A percentile compares a stretch with the other conserved stretches of the same genome.
These are phyloP conservation scores for Stercorarius parasiticus DNA, from an alignment of 2,113 vertebrate genomes.

Conservation along the genomic window DNA sequence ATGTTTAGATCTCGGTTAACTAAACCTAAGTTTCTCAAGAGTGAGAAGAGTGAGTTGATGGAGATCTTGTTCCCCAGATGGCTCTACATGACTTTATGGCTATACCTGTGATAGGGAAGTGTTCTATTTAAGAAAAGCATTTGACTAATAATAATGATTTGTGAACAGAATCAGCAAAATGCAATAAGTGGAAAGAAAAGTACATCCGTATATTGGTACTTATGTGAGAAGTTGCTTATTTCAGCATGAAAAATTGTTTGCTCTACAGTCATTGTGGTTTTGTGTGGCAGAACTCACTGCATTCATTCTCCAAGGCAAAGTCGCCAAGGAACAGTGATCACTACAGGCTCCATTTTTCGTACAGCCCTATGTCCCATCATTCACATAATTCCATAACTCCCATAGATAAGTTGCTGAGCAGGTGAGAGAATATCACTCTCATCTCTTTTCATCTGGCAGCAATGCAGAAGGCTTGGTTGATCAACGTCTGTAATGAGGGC, in stretches of 20 bases:
- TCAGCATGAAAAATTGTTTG: not conserved
- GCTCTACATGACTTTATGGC: not conserved
- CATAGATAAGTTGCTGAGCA: not conserved
- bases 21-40: not conserved
- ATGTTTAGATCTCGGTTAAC: not conserved
- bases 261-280: not conserved
- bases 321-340: not conserved
- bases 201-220: not conserved
- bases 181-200: not conserved
- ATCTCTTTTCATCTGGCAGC: not conserved
- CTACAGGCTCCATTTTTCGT: not conserved
- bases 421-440: not conserved
- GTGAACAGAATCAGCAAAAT: not conserved
- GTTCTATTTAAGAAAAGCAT: not conserved
- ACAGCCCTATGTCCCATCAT: not conserved
- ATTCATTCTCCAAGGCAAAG: not conserved
- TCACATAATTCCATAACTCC: not conserved
- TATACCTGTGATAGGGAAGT: not conserved
- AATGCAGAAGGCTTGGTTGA: not conserved
- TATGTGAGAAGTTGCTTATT: not conserved
- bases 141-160: not conserved
- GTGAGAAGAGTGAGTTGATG: not conserved
- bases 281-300: not conserved
- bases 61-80: not conserved
- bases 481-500: constrained; percentile 13